These are phyloP conservation scores for Protomyctophum bolini DNA, from an alignment of 2,113 vertebrate genomes.

Conservation along the genomic window DNA sequence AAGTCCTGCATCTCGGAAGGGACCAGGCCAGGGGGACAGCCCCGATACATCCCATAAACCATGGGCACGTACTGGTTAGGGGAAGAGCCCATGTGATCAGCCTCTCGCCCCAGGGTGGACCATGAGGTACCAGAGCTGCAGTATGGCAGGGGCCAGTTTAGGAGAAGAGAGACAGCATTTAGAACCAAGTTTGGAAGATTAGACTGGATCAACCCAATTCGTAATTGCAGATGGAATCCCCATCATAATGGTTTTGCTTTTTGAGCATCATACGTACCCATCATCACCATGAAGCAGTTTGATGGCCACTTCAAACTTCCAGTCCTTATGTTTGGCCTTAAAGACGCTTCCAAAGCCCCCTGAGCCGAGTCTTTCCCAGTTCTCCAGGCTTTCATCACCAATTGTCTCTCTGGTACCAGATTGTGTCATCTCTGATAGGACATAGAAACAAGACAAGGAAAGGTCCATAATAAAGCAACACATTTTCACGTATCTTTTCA, in stretches of 20 bases:
- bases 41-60: slow-evolving; percentile 57
- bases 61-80: slow-evolving; percentile 59
- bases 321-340: slow-evolving; percentile 59
- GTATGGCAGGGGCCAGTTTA: background rate
- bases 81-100: slow-evolving; percentile 42
- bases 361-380: slow-evolving; percentile 11
- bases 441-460: background rate
- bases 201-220: too few species aligned
- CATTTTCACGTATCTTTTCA: too few species aligned
- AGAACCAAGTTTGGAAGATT: background rate
- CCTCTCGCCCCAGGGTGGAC: slow-evolving; percentile 43
- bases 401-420: slow-evolving; percentile 2
- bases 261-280: slow-evolving; percentile 43
- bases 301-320: slow-evolving; percentile 57
- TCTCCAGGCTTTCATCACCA: slow-evolving; percentile 20
- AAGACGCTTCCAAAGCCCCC: slow-evolving; percentile 75
- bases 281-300: slow-evolving; percentile 30
- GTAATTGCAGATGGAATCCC: too few species aligned
- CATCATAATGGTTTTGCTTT: too few species aligned
- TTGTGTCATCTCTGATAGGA: slow-evolving; percentile 50
- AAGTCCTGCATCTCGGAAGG: slow-evolving; percentile 49
- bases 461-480: too few species aligned
- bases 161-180: background rate
- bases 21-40: fast-evolving
- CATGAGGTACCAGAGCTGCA: background rate